Evolutionary conservation across 2,113 vertebrate genomes (phyloP).

Genomic region (Micromys minutus): DNA sequence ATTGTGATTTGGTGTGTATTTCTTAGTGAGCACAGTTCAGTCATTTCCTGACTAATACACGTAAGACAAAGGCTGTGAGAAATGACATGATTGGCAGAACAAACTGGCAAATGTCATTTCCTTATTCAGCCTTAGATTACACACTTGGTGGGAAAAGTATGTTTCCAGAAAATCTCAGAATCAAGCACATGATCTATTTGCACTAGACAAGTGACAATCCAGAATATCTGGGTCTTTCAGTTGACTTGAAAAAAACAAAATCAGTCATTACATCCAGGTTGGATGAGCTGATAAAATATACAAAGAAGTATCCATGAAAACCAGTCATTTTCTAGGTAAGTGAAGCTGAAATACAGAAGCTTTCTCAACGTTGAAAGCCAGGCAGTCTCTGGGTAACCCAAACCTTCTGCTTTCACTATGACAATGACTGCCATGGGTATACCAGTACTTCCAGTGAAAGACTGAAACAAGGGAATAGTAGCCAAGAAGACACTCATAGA

Average conservation of each 20-base stretch:
- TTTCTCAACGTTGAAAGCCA: neutral
- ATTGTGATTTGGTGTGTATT: neutral
- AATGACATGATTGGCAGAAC: neutral
- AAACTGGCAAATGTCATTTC: neutral
- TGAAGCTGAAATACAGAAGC: neutral
- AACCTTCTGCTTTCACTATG: neutral
- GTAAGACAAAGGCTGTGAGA: neutral
- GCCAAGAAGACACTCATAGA: constrained; percentile 15
- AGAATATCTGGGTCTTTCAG: neutral
- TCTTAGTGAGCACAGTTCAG: neutral
- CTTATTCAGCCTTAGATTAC: neutral
- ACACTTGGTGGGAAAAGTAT: neutral
- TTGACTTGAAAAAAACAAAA: neutral
- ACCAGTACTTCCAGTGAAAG: constrained; percentile 7
- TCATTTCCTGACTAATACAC: neutral
- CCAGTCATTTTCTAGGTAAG: constrained; percentile 15
- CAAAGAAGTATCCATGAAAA: neutral
- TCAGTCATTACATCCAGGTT: neutral
- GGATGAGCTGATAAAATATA: neutral
- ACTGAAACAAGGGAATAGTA: neutral
- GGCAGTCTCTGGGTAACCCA: neutral
- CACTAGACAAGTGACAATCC: neutral
- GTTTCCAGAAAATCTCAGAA: neutral
- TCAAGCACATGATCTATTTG: neutral
- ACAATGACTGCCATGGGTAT: neutral